Evolutionary conservation across 1,140 invertebrate species (phyloP).

Genomic region (Drosophila arawakana): DNA sequence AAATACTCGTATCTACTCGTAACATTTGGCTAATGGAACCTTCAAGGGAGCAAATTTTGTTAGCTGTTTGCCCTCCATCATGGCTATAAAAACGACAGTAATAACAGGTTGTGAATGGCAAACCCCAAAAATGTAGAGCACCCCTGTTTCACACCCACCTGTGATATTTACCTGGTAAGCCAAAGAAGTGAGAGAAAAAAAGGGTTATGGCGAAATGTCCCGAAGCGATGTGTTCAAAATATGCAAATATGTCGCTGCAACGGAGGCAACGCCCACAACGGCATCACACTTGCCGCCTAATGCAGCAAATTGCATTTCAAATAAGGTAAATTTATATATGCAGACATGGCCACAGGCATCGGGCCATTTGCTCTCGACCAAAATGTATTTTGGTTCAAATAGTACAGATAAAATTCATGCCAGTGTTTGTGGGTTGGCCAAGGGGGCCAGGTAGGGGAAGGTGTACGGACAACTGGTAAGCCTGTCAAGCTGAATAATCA

Average conservation of each 20-base stretch:
- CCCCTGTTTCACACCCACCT: constrained; percentile 3
- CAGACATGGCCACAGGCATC: constrained; percentile 51
- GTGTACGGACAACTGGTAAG: constrained; percentile 49
- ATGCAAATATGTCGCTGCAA: constrained; percentile 64
- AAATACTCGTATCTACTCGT: constrained; percentile 24
- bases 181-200: background rate
- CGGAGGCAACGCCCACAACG: background rate
- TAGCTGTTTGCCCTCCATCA: constrained; percentile 41
- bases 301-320: constrained; percentile 77
- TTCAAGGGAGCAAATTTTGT: constrained; percentile 17
- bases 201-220: constrained; percentile 17
- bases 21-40: constrained; percentile 73
- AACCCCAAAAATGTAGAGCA: background rate
- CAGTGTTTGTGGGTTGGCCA: constrained; percentile 29
- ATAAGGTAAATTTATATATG: constrained; percentile 78
- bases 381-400: constrained; percentile 68
- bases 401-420: constrained; percentile 62
- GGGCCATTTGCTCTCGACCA: constrained; percentile 42
- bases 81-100: constrained; percentile 47
- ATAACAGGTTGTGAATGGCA: constrained; percentile 34
- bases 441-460: background rate
- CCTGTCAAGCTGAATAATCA: constrained; percentile 78
- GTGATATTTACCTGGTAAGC: constrained; percentile 29
- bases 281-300: constrained; percentile 38
- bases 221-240: constrained; percentile 47